phyloP scores from a whole-genome alignment of 2,888 invertebrate genomes.

The Leptogaster cylindrica region DNA sequence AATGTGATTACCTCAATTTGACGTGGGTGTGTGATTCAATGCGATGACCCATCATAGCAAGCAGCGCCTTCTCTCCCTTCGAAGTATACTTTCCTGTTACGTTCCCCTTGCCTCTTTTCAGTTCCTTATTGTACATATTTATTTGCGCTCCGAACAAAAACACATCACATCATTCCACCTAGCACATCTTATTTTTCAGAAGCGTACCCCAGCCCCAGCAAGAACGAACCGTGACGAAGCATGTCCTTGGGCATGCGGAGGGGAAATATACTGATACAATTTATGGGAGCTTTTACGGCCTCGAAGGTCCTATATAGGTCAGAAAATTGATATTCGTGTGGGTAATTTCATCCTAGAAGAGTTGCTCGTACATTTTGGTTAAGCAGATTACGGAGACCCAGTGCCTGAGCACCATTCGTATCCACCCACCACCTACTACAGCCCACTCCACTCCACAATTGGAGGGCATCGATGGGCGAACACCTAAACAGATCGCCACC shows the following conservation, averaged over 20 bases:
- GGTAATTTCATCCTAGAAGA: not conserved
- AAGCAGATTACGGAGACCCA: too few species aligned
- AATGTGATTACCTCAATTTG: not conserved
- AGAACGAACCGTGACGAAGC: not conserved
- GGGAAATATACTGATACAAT: not conserved
- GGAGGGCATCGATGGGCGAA: too few species aligned
- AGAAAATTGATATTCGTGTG: conserved; percentile 19
- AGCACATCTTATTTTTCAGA: not conserved
- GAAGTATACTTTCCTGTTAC: not conserved
- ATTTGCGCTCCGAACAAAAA: not conserved
- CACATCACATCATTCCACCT: not conserved
- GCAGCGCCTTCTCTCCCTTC: not conserved
- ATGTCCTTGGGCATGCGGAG: not conserved
- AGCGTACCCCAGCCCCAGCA: not conserved
- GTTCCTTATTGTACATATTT: not conserved
- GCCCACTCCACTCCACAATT: too few species aligned
- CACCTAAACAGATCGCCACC: too few species aligned
- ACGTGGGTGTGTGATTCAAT: too few species aligned
- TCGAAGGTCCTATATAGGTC: not conserved
- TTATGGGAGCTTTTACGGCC: not conserved
- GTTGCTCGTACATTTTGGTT: too few species aligned
- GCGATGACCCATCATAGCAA: too few species aligned
- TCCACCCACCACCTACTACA: too few species aligned
- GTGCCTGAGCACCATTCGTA: too few species aligned
- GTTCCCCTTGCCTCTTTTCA: not conserved